phyloP scores from a whole-genome alignment of 2,797 vertebrate genomes.

The Ciconia nigra region DNA sequence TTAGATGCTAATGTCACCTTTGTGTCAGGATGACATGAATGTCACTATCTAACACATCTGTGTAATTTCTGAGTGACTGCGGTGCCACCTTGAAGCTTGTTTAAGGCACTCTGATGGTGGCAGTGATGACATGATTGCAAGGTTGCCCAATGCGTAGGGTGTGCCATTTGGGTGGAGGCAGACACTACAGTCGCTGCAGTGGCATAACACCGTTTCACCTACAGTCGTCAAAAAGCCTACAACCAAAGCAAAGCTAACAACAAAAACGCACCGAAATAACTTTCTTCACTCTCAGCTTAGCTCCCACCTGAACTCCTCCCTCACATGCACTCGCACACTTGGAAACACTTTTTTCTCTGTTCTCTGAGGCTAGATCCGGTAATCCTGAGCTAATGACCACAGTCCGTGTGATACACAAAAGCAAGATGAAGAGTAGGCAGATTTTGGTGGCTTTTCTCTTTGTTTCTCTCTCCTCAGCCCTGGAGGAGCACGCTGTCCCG shows the following conservation, averaged over 20 bases:
- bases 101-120: neutral
- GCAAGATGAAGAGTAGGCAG: too few relatives aligned
- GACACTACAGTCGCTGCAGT: rapidly evolving
- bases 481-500: neutral
- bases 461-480: neutral
- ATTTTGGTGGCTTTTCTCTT: neutral
- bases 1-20: constrained; percentile 61
- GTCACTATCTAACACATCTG: constrained; percentile 1
- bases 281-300: neutral
- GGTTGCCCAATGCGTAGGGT: neutral
- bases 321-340: too few relatives aligned
- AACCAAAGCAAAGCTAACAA: neutral
- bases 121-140: neutral
- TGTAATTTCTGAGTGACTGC: constrained; percentile 42
- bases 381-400: rapidly evolving
- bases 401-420: rapidly evolving
- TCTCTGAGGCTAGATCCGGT: neutral
- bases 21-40: constrained; percentile 49
- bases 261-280: neutral
- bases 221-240: neutral
- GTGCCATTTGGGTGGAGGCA: neutral
- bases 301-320: neutral
- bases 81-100: constrained; percentile 9
- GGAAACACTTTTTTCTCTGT: neutral
- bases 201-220: neutral